Conservation (phyloP, 2,888 invertebrate species). For the Lithophane leautieri region DNA sequence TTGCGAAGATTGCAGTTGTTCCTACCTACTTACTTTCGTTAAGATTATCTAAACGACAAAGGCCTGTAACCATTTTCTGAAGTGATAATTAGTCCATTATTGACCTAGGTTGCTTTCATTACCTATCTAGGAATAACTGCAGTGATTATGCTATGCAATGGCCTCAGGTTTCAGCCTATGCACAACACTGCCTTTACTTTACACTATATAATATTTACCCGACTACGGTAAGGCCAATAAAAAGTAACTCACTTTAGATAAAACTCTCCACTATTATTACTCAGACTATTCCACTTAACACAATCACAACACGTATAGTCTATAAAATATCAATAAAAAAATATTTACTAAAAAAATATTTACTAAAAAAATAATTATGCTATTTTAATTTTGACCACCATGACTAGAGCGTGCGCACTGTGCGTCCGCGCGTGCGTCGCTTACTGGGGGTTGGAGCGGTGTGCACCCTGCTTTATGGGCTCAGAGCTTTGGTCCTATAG, state of each 20-base stretch:
- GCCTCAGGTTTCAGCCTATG: not conserved
- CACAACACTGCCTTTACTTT: not conserved
- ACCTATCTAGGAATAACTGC: not conserved
- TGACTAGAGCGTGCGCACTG: conserved; percentile 61
- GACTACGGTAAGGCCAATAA: not conserved
- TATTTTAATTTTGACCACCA: conserved; percentile 44
- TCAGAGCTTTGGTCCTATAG: conserved; percentile 51
- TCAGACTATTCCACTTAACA: conserved; percentile 17
- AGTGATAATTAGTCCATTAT: too few relatives aligned
- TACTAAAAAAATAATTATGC: conserved; percentile 9
- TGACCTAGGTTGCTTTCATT: too few relatives aligned
- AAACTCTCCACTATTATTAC: not conserved
- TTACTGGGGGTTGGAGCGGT: conserved; percentile 75
- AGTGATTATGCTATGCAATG: not conserved
- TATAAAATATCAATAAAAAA: conserved; percentile 25
- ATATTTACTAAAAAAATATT: conserved; percentile 17
- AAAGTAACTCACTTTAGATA: conserved; percentile 33
- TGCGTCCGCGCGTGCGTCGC: conserved; percentile 69
- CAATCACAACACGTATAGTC: conserved; percentile 44
- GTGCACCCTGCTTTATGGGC: conserved; percentile 70
- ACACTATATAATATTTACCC: not conserved
- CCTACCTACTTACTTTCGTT: not conserved
- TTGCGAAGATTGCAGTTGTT: not conserved
- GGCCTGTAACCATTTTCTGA: not conserved
- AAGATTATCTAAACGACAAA: not conserved